Base-by-base conservation (phyloP, 2,113 vertebrate genomes). In the Trogon melanurus region DNA sequence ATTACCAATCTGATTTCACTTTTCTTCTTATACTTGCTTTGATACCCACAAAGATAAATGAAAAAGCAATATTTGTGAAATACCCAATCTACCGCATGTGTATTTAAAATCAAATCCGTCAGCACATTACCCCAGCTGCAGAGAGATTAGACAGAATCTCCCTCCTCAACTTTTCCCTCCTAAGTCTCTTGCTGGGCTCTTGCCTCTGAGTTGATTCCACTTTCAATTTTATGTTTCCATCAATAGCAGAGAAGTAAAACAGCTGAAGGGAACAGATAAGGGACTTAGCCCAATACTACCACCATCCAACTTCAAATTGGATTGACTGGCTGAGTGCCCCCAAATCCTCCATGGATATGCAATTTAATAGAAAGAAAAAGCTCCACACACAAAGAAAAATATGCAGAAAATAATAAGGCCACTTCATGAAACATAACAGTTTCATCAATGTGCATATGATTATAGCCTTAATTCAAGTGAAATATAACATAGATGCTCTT, bases 181-280 rank as follows among this genome's bases (percentile, higher is more conserved):
- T 17, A 78, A 51, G 45, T 89, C 45, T 92, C 50, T 93, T 89
- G 53, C 79, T 89, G 60, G 69, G 70, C 60, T 82, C 79, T 83
- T 85, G 79, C 92, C 45, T 86, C 67, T 82, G 48, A 91, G 66
- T 91, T 74, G 73, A 75, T 88, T 88, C 67, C 69, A 86, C 89
- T 91, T 93, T 88, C 92, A 92, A 96, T 83, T 94, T 96, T 89
- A 88, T 84, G 62, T 91, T 96, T 92, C 75, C 12, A 6, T 89
- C 91, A 96, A 81, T 64, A 93, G 61, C 48, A 81, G 69, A 78
- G 75, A 73, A 93, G 48, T 94, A 88, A 94, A 95, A 95, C 96
- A 96, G 93, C 97, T 97, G 96, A 96, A 88, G 19, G 75, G 92
- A 79, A 81, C 45, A 95, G 97, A 97, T 97, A 97, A 97, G 96